Conservation (phyloP, 92 coral and sea anemone species). For the Bergia sp. region DNA sequence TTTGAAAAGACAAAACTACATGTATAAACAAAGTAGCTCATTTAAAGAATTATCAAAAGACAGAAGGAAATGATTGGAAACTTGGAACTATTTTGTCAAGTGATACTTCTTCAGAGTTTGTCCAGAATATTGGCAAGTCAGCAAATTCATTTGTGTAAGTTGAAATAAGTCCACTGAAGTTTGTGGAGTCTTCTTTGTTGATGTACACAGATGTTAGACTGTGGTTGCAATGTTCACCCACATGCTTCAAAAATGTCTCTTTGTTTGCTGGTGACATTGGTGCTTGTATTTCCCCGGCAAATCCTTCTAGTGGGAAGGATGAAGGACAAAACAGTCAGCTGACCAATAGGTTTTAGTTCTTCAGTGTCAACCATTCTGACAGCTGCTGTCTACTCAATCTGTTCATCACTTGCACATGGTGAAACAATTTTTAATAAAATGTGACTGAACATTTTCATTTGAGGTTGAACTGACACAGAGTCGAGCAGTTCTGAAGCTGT, state of each 20-base stretch:
- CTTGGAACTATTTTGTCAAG: conserved; percentile 38
- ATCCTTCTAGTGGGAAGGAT: background rate
- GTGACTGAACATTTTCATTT: background rate
- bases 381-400: background rate
- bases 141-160: conserved; percentile 13
- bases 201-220: background rate
- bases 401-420: background rate
- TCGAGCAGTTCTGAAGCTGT: background rate
- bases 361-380: background rate
- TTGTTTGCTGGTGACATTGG: background rate
- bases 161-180: conserved; percentile 10
- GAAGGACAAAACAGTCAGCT: conserved; percentile 2
- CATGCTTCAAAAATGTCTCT: background rate
- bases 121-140: conserved; percentile 28
- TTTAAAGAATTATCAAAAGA: background rate
- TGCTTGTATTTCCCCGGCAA: background rate
- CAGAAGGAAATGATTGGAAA: conserved; percentile 4
- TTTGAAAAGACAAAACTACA: background rate
- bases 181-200: background rate
- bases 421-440: background rate
- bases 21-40: background rate
- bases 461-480: background rate
- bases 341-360: background rate
- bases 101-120: conserved; percentile 20
- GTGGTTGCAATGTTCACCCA: background rate